A percentile compares a stretch with the other conserved stretches of the same genome.
Conservation (phyloP, 2,113 vertebrate species). For the Corythoichthys intestinalis region DNA sequence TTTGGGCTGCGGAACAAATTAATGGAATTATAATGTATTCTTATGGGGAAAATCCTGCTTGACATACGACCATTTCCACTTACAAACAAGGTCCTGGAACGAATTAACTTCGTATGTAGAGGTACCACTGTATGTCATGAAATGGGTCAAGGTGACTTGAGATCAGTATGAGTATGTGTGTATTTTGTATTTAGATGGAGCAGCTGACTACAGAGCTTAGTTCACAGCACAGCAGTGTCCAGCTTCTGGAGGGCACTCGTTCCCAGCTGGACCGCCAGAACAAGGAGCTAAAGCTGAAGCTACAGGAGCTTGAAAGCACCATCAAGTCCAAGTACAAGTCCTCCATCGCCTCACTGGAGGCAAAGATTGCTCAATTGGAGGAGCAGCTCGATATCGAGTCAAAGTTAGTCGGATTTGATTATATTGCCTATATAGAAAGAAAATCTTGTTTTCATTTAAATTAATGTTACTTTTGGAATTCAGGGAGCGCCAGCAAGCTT, state of each 20-base stretch:
- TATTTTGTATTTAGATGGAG: conserved; percentile 72
- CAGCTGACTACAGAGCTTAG: conserved; percentile 84
- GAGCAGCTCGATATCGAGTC: conserved; percentile 90
- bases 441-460: neutral
- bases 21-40: too few relatives aligned
- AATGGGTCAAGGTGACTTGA: neutral
- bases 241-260: conserved; percentile 85
- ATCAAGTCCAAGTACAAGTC: conserved; percentile 92
- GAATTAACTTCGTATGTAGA: too few relatives aligned
- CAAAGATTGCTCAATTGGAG: conserved; percentile 87
- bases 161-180: neutral
- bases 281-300: conserved; percentile 90
- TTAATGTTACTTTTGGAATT: neutral
- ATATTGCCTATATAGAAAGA: neutral
- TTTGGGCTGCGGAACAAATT: too few relatives aligned
- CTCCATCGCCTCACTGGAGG: conserved; percentile 79
- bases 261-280: conserved; percentile 92
- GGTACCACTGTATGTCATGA: neutral
- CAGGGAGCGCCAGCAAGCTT: conserved; percentile 87
- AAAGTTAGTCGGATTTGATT: conserved; percentile 69
- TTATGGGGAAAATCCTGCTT: too few relatives aligned
- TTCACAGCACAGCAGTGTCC: conserved; percentile 82
- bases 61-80: too few relatives aligned
- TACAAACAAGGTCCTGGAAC: too few relatives aligned
- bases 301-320: conserved; percentile 85